phyloP scores from a whole-genome alignment of 1,140 invertebrate genomes.

The Coelopa frigida region DNA sequence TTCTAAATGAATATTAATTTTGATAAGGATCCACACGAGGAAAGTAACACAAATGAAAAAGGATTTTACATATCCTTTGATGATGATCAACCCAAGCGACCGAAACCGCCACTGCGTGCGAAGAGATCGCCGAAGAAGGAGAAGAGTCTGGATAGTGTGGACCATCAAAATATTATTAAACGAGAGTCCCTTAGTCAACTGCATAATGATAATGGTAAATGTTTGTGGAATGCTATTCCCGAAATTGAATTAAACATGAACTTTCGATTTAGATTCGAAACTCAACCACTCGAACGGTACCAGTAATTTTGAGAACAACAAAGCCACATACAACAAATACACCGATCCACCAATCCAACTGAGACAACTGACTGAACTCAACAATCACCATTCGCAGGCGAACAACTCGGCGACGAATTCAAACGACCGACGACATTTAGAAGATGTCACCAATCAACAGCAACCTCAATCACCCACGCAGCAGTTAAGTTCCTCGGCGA shows the following conservation, averaged over 20 bases:
- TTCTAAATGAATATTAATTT: constrained; percentile 9
- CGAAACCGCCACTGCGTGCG: constrained; percentile 74
- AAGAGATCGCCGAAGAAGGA: constrained; percentile 76
- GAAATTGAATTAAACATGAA: constrained; percentile 1
- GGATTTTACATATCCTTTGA: constrained; percentile 95
- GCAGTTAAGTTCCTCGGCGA: constrained; percentile 3
- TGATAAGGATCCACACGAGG: constrained; percentile 39
- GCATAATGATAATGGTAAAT: constrained; percentile 35
- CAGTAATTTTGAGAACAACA: constrained; percentile 18
- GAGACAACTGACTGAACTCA: constrained; percentile 22
- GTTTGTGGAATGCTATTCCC: not conserved
- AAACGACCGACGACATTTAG: constrained; percentile 28
- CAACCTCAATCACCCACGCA: constrained; percentile 14
- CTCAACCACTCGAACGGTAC: constrained; percentile 18
- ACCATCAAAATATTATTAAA: constrained; percentile 35
- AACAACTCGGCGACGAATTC: not conserved
- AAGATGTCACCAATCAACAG: constrained; percentile 34
- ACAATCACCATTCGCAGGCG: constrained; percentile 1
- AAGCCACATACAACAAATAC: constrained; percentile 42
- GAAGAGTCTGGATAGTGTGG: constrained; percentile 42
- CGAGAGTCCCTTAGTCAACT: constrained; percentile 48
- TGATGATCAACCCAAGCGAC: constrained; percentile 75
- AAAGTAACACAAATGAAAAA: constrained; percentile 62
- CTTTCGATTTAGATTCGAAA: constrained; percentile 12
- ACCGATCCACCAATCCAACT: constrained; percentile 38